Evolutionary conservation across 2,888 invertebrate species (phyloP), one percentile per base, ranked within the genome.

Genomic region (Philonicus albiceps): DNA sequence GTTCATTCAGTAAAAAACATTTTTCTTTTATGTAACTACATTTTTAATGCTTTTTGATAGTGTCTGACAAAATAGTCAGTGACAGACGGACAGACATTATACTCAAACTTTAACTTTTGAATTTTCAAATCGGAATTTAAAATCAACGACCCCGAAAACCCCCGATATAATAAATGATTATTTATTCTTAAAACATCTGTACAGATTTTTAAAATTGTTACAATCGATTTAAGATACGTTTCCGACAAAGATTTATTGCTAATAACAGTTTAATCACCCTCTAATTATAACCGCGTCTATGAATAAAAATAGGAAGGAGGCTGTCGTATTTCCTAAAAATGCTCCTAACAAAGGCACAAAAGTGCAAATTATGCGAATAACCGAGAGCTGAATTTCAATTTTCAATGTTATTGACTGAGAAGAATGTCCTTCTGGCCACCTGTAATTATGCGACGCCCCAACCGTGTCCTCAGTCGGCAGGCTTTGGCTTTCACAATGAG

Each of bases 381-480:
- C 49, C n/a, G 55, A 22, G 55, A 19, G 11, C 64, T 64, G 40
- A 27, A 31, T 80, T 53, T 16, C 31, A 27, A 22, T 80, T 53
- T 64, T 81, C 81, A 81, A 81, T 81, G 81, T 81, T 55, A 81
- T 55, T 81, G 81, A 81, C 81, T 81, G 30, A 53, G 72, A 74
- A 55, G 19, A 81, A 19, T 55, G 81, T 81, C 81, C 81, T 81
- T 81, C 81, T 64, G 34, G 19, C 31, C 49, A 34, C 3, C 31
- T 16, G 43, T 16, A 85, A 64, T 74, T 74, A 85, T 73, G 73
- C 73, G 49, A 22, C 27, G 34, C 73, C 34, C 22, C n/a, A 19
- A 64, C 40, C 84, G 84, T 72, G 72, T 64, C 72, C 84, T 37
- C 72, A 19, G 76, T 49, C 43, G 22, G 27, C 72, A 40, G 6